Base-by-base conservation (phyloP, 2,113 vertebrate species). In the Meleagris gallopavo region DNA sequence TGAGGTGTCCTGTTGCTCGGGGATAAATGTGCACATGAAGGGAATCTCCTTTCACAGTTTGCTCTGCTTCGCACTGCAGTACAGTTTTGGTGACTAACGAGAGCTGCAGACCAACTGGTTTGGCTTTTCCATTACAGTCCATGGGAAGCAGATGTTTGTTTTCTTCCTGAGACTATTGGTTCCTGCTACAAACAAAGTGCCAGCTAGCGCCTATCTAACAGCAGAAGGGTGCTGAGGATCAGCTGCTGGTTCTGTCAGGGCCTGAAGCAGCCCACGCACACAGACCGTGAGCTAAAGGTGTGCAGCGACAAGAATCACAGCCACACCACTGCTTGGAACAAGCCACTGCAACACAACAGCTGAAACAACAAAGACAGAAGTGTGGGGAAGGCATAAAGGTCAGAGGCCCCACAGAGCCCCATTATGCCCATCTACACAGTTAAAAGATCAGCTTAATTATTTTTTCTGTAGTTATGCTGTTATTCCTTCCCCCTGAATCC, bases 131-230 rank as follows among this genome's bases (percentile, higher is more conserved):
- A 21, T 55, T 17, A 27, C 69, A 75, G 72, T 11, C 38, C 62
- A 48, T 2, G 72, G 91, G 85, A 86, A 90, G 89, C 79, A 92
- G 87, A 9, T n/a, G 20, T 36, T 85, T 46, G 1, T 60, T 83
- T 88, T 88, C 78, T 90, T 96, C 91, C 86, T 81, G 90, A 93
- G 88, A 88, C 52, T 81, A 81, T n/a, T 78, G 69, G 57, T 72
- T 95, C 83, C 79, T 88, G 65, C 91, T 74, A 60, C 76, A 40
- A 77, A 67, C 24, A 55, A 13, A 16, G 9, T 10, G 43, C 25
- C 57, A 64, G 73, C 70, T 41, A 76, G 4, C n/a, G 30, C 64
- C 50, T 8, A 62, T 12, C 74, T 40, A 46, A 46, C 2, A 24
- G 61, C 73, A 71, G 43, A 60, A 46, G 1, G 6, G 83, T 8